phyloP scores from a whole-genome alignment of 2,797 vertebrate genomes.

The Sebastes kiyomatsui region DNA sequence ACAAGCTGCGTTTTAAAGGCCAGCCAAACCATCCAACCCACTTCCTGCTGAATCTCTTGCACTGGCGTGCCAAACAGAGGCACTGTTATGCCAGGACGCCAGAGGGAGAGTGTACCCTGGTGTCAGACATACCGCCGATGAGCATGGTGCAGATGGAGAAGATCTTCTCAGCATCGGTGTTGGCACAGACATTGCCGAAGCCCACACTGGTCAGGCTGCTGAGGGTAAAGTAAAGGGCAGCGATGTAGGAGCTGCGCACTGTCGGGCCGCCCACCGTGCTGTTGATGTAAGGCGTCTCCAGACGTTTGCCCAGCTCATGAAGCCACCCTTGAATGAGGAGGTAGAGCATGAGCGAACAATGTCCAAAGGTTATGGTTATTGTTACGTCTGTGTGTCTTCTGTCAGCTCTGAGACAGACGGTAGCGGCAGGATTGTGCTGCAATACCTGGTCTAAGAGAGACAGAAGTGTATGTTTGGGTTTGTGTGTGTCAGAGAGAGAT shows the following conservation, averaged over 20 bases:
- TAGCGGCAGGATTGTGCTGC: not conserved
- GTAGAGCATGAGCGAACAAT: not conserved
- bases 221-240: conserved; percentile 97
- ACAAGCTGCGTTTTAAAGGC: conserved; percentile 45
- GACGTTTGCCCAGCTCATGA: conserved; percentile 93
- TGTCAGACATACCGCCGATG: conserved; percentile 86
- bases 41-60: conserved; percentile 43
- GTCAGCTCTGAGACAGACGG: not conserved
- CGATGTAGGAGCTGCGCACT: conserved; percentile 93
- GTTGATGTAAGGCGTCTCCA: conserved; percentile 93
- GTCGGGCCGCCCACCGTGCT: conserved; percentile 92
- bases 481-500: conserved; percentile 12
- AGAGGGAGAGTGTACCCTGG: conserved; percentile 25
- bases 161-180: conserved; percentile 96
- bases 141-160: conserved; percentile 99
- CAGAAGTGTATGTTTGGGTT: conserved; percentile 3
- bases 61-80: conserved; percentile 20
- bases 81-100: conserved; percentile 32
- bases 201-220: conserved; percentile 98
- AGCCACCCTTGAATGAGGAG: conserved; percentile 88
- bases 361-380: conserved; percentile 6
- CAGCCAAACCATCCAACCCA: conserved; percentile 39
- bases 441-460: not conserved
- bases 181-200: conserved; percentile 96
- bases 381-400: conserved; percentile 6